These are phyloP conservation scores for Cardiocondyla obscurior DNA, from an alignment of 1,140 invertebrate species.

Conservation along the genomic window DNA sequence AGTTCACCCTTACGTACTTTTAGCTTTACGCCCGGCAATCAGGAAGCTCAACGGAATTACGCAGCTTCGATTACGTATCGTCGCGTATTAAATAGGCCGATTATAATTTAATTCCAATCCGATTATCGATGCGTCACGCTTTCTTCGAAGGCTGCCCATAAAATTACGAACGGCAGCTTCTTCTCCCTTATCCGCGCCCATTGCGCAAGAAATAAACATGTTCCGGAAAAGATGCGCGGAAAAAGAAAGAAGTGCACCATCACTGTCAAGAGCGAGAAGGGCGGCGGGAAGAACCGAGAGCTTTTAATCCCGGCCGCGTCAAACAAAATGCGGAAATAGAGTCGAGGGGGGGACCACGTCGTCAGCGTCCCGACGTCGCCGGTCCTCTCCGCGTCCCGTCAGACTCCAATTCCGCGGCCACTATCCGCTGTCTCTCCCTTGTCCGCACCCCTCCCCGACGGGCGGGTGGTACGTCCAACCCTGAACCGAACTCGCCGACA, in stretches of 20 bases:
- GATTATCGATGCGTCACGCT: no score
- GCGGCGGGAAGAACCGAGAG: slow-evolving; percentile 61
- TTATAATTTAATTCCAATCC: no score
- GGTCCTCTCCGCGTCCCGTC: slow-evolving; percentile 69
- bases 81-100: no score
- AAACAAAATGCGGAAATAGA: slow-evolving; percentile 73
- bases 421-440: slow-evolving; percentile 47
- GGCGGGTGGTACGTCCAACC: slow-evolving; percentile 62
- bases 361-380: slow-evolving; percentile 60
- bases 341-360: slow-evolving; percentile 46
- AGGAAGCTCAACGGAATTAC: neutral
- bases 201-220: neutral
- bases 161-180: neutral
- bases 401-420: slow-evolving; percentile 55
- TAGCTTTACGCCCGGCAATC: neutral
- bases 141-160: neutral
- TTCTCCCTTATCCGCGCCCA: neutral
- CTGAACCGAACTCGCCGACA: slow-evolving; percentile 65
- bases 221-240: neutral
- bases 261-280: neutral
- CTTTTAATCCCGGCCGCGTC: slow-evolving; percentile 78
- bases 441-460: slow-evolving; percentile 57
- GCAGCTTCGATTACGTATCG: neutral
- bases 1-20: neutral
- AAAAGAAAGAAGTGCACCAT: neutral